These are phyloP conservation scores for Troides oblongomaculatus DNA, from an alignment of 2,888 invertebrate species.

Conservation along the genomic window DNA sequence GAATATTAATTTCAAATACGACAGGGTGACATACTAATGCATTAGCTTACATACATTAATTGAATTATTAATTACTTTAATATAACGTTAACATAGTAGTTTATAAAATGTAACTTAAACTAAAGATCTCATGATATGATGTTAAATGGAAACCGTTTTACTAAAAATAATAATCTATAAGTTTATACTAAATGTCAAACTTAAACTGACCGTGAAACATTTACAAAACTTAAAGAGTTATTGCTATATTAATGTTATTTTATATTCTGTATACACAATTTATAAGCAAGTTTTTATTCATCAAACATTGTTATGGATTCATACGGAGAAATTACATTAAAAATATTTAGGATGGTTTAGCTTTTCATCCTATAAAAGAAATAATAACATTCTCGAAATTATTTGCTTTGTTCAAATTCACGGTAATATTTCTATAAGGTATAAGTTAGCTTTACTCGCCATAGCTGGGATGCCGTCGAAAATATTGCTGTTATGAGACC, in stretches of 20 bases:
- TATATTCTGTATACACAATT: not conserved
- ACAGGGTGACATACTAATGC: not conserved
- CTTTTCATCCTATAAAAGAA: conserved; percentile 6
- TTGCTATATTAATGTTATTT: no score
- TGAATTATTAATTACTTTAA: no score
- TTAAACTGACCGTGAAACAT: no score
- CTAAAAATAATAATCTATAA: no score
- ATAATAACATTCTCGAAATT: conserved; percentile 16
- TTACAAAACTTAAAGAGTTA: no score
- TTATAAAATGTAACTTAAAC: no score
- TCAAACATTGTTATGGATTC: not conserved
- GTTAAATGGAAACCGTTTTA: no score
- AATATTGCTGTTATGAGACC: conserved; percentile 1
- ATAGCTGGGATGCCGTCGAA: conserved; percentile 1
- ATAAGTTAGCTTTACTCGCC: conserved; percentile 2
- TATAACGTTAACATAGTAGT: no score
- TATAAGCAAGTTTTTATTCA: not conserved
- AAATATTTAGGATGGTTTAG: not conserved
- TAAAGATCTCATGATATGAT: no score
- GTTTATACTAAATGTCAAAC: no score
- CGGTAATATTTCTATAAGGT: conserved; percentile 13
- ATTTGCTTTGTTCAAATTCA: conserved; percentile 8
- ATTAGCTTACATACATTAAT: not conserved
- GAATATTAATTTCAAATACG: not conserved
- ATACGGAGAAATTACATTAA: not conserved